These are phyloP conservation scores for Caenorhabditis inopinata DNA, from an alignment of 1,140 invertebrate genomes.

Conservation along the genomic window DNA sequence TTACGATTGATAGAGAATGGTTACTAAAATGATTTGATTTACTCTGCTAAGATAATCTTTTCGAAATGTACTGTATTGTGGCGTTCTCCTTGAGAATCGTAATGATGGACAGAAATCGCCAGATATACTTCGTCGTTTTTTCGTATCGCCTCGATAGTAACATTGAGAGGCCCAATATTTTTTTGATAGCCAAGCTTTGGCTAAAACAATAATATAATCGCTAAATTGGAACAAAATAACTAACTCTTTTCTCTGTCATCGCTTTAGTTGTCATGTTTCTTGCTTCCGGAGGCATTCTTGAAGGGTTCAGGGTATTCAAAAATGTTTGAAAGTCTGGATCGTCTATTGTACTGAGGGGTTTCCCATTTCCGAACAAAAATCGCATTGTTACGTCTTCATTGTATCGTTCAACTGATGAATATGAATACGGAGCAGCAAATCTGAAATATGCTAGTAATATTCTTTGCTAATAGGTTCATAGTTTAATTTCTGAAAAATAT, in stretches of 20 bases:
- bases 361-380: not conserved
- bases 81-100: not conserved
- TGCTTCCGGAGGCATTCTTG: not conserved
- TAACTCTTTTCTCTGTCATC: not conserved
- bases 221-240: not conserved
- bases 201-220: not conserved
- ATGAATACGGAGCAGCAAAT: too few relatives aligned
- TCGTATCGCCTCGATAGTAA: not conserved
- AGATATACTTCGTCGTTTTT: not conserved
- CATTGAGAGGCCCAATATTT: not conserved
- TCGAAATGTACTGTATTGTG: not conserved
- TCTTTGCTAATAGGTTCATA: too few relatives aligned
- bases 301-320: not conserved
- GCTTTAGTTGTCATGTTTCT: not conserved
- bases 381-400: not conserved
- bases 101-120: not conserved
- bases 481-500: too few relatives aligned
- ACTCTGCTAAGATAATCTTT: not conserved
- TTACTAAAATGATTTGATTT: too few relatives aligned
- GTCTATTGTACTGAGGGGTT: not conserved
- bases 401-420: conserved; percentile 12
- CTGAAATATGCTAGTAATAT: too few relatives aligned
- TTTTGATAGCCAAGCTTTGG: not conserved
- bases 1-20: not conserved
- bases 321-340: not conserved